These are phyloP conservation scores for Thyatira batis DNA, from an alignment of 2,888 invertebrate genomes.

Conservation along the genomic window DNA sequence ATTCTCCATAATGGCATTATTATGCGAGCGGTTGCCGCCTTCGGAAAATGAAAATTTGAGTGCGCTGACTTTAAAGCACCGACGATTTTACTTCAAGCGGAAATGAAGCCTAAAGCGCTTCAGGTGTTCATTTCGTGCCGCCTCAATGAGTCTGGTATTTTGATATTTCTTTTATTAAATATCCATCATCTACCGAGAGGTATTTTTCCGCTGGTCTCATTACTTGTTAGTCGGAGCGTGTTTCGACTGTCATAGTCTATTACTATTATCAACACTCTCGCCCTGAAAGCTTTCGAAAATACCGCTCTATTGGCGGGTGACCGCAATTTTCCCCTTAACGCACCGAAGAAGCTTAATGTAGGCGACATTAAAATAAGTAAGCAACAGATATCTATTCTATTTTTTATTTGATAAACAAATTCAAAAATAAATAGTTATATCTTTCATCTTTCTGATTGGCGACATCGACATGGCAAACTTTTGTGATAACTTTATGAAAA, in stretches of 20 bases:
- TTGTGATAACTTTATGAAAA: constrained; percentile 27
- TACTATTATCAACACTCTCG: constrained; percentile 31
- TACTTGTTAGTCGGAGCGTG: constrained; percentile 12
- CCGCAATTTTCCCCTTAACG: constrained; percentile 31
- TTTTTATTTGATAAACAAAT: constrained; percentile 14
- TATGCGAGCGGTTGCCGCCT: constrained; percentile 37
- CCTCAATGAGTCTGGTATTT: neutral
- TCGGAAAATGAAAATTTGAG: constrained; percentile 46
- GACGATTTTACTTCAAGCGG: constrained; percentile 26
- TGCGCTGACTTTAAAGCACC: constrained; percentile 16
- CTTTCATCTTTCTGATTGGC: constrained; percentile 14
- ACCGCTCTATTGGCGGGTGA: constrained; percentile 32
- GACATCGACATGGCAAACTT: constrained; percentile 19
- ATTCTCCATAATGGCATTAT: constrained; percentile 50
- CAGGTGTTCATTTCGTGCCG: neutral
- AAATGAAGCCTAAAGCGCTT: constrained; percentile 16
- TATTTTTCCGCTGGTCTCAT: constrained; percentile 4
- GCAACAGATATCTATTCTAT: constrained; percentile 5
- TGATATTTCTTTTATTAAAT: neutral
- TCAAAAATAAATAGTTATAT: too few relatives aligned
- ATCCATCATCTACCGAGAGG: neutral
- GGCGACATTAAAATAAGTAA: constrained; percentile 9
- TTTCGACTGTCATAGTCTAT: constrained; percentile 16
- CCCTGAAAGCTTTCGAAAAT: constrained; percentile 31
- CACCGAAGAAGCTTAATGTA: constrained; percentile 29